A percentile compares a stretch with the other conserved stretches of the same genome.
These are phyloP conservation scores for Yponomeuta plumbellus DNA, from an alignment of 2,888 invertebrate species.

Conservation along the genomic window DNA sequence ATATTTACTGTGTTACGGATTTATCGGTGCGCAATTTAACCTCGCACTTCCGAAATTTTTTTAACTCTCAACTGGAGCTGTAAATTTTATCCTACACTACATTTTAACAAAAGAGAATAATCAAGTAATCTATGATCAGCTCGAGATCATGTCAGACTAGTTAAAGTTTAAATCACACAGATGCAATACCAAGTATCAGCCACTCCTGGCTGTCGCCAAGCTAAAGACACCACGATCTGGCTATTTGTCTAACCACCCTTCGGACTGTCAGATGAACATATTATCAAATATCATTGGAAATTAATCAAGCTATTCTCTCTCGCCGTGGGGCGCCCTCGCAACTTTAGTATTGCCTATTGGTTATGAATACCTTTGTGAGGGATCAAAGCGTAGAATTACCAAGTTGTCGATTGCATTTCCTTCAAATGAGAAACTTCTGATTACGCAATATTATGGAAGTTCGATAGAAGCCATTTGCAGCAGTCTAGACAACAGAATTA, in stretches of 20 bases:
- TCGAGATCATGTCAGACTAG: background rate
- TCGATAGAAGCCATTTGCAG: too few relatives aligned
- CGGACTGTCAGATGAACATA: slow-evolving; percentile 52
- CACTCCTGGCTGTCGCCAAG: slow-evolving; percentile 35
- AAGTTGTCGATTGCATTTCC: background rate
- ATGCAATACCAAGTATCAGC: slow-evolving; percentile 19
- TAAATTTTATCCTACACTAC: too few relatives aligned
- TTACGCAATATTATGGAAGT: background rate
- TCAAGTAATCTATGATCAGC: too few relatives aligned
- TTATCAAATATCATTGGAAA: slow-evolving; percentile 70
- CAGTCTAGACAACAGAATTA: too few relatives aligned
- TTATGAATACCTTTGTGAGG: slow-evolving; percentile 1
- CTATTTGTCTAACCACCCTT: slow-evolving; percentile 64
- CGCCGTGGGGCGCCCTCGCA: background rate
- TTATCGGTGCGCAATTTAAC: too few relatives aligned
- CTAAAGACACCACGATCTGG: slow-evolving; percentile 55
- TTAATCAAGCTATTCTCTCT: slow-evolving; percentile 48
- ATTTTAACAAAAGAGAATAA: too few relatives aligned
- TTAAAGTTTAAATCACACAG: background rate
- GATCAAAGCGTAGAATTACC: background rate
- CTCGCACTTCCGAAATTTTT: background rate
- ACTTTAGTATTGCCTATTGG: slow-evolving; percentile 10
- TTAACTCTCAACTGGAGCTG: too few relatives aligned
- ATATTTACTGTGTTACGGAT: too few relatives aligned
- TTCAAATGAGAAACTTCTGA: background rate